Conservation (phyloP, 2,888 invertebrate species). For the Copidosoma aretas region DNA sequence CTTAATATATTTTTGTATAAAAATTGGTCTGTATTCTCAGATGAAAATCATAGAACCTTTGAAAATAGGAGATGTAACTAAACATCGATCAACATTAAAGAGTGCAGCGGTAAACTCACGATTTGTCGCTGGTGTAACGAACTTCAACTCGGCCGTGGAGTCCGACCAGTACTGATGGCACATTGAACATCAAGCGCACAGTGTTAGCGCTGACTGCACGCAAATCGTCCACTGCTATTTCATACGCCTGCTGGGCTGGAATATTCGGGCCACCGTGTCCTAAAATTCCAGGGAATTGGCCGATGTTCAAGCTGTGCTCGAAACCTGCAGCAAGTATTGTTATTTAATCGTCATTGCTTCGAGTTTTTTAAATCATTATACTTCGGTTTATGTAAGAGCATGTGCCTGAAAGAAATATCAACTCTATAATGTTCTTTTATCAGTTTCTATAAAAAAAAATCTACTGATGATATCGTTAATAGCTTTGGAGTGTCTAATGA, state of each 20-base stretch:
- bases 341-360: background rate
- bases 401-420: too few species aligned
- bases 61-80: too few species aligned
- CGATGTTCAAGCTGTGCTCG: constrained; percentile 53
- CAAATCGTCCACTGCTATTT: constrained; percentile 68
- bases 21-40: too few species aligned
- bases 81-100: too few species aligned
- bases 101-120: constrained; percentile 65
- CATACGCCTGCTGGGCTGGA: constrained; percentile 56
- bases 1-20: too few species aligned
- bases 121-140: constrained; percentile 77
- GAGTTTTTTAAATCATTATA: too few species aligned
- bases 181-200: constrained; percentile 81
- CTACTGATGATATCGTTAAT: too few species aligned
- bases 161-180: constrained; percentile 83
- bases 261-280: constrained; percentile 46
- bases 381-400: too few species aligned
- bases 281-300: constrained; percentile 42
- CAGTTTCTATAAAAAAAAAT: too few species aligned
- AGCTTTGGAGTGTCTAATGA: too few species aligned
- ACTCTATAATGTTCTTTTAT: too few species aligned
- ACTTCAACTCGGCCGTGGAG: constrained; percentile 87
- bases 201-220: constrained; percentile 81
- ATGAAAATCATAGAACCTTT: too few species aligned
- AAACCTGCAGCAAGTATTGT: constrained; percentile 46